Conservation (phyloP, 2,113 vertebrate genomes). For the Sciurus niger region DNA sequence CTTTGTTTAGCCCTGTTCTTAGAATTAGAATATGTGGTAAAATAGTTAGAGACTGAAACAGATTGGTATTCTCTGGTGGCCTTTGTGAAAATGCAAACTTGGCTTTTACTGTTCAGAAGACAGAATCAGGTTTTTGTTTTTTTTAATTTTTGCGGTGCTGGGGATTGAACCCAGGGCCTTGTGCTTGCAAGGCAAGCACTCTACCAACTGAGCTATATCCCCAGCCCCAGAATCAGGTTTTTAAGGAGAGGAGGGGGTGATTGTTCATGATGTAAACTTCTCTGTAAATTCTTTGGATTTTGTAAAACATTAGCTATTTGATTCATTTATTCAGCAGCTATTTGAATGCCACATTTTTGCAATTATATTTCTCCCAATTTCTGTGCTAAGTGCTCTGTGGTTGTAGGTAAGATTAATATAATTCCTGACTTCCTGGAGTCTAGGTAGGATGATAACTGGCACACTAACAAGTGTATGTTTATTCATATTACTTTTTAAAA, state of each 20-base stretch:
- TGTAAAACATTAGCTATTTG: conserved; percentile 11
- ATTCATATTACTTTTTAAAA: not conserved
- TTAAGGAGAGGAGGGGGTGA: not conserved
- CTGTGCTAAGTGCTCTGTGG: not conserved
- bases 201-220: no score
- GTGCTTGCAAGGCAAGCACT: no score
- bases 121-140: not conserved
- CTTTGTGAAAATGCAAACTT: not conserved
- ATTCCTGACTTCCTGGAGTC: not conserved
- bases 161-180: no score
- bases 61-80: conserved; percentile 13
- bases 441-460: not conserved
- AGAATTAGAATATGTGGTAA: conserved; percentile 19
- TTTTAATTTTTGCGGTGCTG: no score
- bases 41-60: not conserved
- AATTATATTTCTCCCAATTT: not conserved
- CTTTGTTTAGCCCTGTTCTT: not conserved
- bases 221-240: not conserved
- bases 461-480: not conserved
- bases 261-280: conserved; percentile 18
- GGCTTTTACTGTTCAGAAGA: conserved; percentile 49
- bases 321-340: conserved; percentile 30
- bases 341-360: not conserved
- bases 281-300: not conserved
- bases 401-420: not conserved